Percentiles rank a stretch among this genome's conserved stretches.
These are phyloP conservation scores for Mohoua ochrocephala DNA, from an alignment of 2,113 vertebrate genomes.

Conservation along the genomic window DNA sequence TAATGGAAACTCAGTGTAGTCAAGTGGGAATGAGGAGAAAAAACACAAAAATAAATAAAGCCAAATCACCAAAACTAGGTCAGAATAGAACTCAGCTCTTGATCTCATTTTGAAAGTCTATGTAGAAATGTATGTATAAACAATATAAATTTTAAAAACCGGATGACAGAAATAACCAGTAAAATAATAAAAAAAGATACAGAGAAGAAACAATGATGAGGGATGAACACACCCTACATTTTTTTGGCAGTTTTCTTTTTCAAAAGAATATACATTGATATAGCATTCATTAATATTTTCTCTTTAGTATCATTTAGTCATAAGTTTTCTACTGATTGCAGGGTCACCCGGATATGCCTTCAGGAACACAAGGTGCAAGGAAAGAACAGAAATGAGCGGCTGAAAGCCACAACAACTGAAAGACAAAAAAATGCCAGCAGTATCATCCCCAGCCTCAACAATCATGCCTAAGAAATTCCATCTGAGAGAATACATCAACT, in stretches of 20 bases:
- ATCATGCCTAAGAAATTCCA: not conserved
- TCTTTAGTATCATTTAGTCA: not conserved
- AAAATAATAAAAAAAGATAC: not conserved
- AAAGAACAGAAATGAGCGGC: not conserved
- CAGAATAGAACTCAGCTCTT: not conserved
- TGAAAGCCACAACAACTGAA: not conserved
- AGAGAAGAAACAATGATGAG: not conserved
- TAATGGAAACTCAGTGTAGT: conserved; percentile 19
- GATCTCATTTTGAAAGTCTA: not conserved
- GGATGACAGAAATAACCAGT: not conserved
- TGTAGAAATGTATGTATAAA: not conserved
- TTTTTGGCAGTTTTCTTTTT: not conserved
- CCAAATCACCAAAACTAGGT: not conserved
- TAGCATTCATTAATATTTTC: not conserved
- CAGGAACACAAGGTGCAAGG: not conserved
- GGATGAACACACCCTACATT: rapidly evolving
- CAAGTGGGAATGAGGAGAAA: not conserved
- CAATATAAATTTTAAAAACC: not conserved
- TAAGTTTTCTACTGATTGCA: not conserved
- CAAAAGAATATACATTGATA: not conserved
- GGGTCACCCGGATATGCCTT: not conserved
- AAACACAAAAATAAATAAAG: conserved; percentile 30
- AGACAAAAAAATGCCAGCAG: not conserved
- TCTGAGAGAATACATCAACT: not conserved
- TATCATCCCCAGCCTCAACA: not conserved